Conservation (phyloP, 2,888 invertebrate species). For the Pammene fasciana region DNA sequence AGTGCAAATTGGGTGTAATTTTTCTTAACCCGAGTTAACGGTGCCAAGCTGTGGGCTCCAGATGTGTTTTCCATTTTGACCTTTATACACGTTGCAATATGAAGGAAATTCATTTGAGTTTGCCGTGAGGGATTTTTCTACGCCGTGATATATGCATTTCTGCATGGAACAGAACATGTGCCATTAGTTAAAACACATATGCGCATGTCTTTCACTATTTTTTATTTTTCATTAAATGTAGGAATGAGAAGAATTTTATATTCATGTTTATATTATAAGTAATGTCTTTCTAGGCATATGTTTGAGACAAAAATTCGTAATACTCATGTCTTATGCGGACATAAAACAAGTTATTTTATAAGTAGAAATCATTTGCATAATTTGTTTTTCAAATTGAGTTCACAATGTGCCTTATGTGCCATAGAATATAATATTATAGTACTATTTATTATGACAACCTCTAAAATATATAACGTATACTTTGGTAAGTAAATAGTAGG, state of each 20-base stretch:
- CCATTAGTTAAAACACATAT: conserved; percentile 30
- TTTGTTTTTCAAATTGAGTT: no score
- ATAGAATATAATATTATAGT: no score
- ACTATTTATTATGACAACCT: no score
- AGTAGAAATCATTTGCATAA: no score
- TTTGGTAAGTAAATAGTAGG: no score
- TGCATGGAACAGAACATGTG: conserved; percentile 30
- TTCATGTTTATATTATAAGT: not conserved
- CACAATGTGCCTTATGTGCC: no score
- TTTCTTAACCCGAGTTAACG: conserved; percentile 13
- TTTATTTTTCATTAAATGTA: not conserved
- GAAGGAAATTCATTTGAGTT: not conserved
- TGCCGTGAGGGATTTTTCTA: not conserved
- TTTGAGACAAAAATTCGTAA: no score
- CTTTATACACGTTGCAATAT: conserved; percentile 7
- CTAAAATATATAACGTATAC: no score
- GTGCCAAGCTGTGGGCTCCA: conserved; percentile 12
- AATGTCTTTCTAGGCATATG: not conserved
- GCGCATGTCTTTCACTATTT: conserved; percentile 3
- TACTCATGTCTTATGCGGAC: no score
- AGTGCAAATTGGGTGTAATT: conserved; percentile 31
- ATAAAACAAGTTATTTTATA: no score
- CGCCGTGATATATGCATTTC: conserved; percentile 27
- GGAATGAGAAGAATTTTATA: not conserved
- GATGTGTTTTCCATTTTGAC: not conserved